Evolutionary conservation across 2,113 vertebrate genomes (phyloP).

Genomic region (Nibea coibor): DNA sequence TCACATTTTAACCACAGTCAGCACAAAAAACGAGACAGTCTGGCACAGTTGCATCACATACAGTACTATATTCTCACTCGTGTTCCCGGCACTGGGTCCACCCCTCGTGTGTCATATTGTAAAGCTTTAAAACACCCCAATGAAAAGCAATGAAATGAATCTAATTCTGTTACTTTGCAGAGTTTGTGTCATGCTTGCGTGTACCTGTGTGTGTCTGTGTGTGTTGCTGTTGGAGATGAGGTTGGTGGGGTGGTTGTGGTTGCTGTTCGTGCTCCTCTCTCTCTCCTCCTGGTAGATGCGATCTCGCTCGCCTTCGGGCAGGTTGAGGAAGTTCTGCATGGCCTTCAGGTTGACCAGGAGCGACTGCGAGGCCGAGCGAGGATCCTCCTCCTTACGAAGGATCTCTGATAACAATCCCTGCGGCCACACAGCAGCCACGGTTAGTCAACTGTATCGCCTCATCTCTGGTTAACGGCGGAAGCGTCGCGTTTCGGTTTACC

Average conservation of each 20-base stretch:
- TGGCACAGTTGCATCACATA: too few relatives aligned
- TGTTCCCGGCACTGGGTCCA: too few relatives aligned
- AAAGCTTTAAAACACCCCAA: too few relatives aligned
- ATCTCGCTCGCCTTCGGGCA: constrained; percentile 94
- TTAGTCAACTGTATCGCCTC: not conserved
- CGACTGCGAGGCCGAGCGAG: constrained; percentile 95
- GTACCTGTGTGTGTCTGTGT: constrained; percentile 89
- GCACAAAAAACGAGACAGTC: too few relatives aligned
- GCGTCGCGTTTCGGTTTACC: constrained; percentile 78
- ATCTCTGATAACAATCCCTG: constrained; percentile 98
- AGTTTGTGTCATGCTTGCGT: not conserved
- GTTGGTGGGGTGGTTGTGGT: constrained; percentile 87
- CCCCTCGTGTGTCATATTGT: too few relatives aligned
- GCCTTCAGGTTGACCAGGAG: constrained; percentile 97
- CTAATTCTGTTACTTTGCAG: too few relatives aligned
- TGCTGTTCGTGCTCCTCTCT: constrained; percentile 90
- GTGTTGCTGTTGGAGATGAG: constrained; percentile 85
- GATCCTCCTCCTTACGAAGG: constrained; percentile 96
- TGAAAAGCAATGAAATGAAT: too few relatives aligned
- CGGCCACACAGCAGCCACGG: not conserved
- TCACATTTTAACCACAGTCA: too few relatives aligned
- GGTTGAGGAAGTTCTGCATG: constrained; percentile 98
- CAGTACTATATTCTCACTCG: too few relatives aligned
- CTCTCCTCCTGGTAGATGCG: constrained; percentile 98
- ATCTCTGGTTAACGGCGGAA: not conserved